Evolutionary conservation across 1,140 invertebrate species (phyloP), one percentile per base, ranked within the genome.

Genomic region (Caerostris extrusa): DNA sequence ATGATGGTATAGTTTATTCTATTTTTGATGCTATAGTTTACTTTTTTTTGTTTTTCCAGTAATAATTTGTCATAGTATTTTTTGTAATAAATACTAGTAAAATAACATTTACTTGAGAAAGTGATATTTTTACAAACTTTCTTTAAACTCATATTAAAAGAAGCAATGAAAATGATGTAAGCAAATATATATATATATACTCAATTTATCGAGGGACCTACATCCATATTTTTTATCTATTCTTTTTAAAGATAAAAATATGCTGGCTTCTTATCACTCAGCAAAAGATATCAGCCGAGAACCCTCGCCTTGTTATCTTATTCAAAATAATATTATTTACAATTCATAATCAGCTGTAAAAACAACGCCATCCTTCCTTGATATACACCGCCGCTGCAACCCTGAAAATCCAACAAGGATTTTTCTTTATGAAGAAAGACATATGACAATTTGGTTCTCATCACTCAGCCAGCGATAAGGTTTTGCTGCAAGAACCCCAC

Each of bases 301-400:
- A n/a, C 17, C 6, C 61, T 14, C 7, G n/a, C 50, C 50, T 53
- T 77, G 34, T 77, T 50, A 12, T 50, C 71, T 77, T 71, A 77
- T 71, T 71, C 69, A 71, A 71, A 71, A 34, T 71, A 77, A 77
- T 77, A 53, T 77, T 77, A 77, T 77, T 77, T 77, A 77, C 71
- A 77, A 50, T 77, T 7, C 34, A 12, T 34, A 8, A 12, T 14
- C 61, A 14, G 61, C 61, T 67, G 14, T 12, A 50, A 77, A 77
- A 50, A 34, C 12, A 50, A 77, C 34, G 71, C 12, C 53, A 77
- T 12, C 8, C 71, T 77, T 50, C 19, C 53, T 71, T 77, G 50
- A 12, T 12, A 50, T 50, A 34, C 34, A 77, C 71, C 71, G 71
- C 34, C 34, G 3, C 34, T 64, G 61, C 17, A 77, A 77, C 71